Evolutionary conservation across 2,888 invertebrate genomes (phyloP).

Genomic region (Andrena chrysosceles): DNA sequence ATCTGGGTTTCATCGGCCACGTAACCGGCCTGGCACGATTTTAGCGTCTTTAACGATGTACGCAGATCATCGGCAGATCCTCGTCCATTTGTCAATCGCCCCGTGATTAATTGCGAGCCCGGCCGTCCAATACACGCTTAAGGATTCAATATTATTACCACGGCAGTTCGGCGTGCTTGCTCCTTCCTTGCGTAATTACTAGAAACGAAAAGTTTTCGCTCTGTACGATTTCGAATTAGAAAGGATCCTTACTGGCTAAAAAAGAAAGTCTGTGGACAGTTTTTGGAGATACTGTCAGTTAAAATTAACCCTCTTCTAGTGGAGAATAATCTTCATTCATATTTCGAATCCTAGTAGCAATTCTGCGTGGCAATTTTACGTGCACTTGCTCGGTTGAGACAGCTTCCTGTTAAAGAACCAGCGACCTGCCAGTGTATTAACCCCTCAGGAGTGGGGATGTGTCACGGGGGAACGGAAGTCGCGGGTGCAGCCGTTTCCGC

Average conservation of each 20-base stretch:
- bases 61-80: constrained; percentile 48
- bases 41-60: constrained; percentile 54
- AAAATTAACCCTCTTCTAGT: too few species aligned
- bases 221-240: too few species aligned
- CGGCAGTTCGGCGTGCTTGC: not conserved
- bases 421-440: constrained; percentile 70
- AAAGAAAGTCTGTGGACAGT: too few species aligned
- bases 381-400: constrained; percentile 33
- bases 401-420: constrained; percentile 24
- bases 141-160: constrained; percentile 10
- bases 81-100: constrained; percentile 49
- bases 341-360: too few species aligned
- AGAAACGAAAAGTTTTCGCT: constrained; percentile 4
- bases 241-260: too few species aligned
- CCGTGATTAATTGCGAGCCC: constrained; percentile 41
- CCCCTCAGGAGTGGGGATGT: constrained; percentile 71
- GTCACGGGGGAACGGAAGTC: constrained; percentile 77
- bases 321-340: too few species aligned
- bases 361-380: not conserved
- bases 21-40: constrained; percentile 56
- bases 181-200: not conserved
- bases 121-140: not conserved
- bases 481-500: constrained; percentile 80
- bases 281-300: too few species aligned
- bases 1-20: constrained; percentile 54